A percentile compares a stretch with the other conserved stretches of the same genome.
Evolutionary conservation across 2,113 vertebrate species (phyloP).

Genomic region (Marcusenius ussheri): DNA sequence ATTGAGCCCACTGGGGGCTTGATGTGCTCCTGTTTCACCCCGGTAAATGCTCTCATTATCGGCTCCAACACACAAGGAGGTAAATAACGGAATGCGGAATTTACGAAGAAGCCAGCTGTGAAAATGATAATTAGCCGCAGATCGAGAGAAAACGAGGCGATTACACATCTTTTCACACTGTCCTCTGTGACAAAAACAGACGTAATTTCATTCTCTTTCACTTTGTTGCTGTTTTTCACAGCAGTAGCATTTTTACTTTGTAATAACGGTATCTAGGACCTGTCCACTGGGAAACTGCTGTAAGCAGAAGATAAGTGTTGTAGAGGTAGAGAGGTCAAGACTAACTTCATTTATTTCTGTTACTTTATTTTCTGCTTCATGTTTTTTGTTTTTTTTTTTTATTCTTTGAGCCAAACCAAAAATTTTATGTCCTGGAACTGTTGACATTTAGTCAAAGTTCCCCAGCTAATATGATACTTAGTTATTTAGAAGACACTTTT

Average conservation of each 20-base stretch:
- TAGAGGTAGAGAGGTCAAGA: background rate
- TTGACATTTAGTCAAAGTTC: background rate
- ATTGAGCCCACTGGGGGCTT: background rate
- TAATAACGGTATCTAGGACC: background rate
- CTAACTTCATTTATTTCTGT: background rate
- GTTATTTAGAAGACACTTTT: background rate
- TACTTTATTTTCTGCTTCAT: background rate
- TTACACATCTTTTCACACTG: slow-evolving; percentile 5
- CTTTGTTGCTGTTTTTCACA: background rate
- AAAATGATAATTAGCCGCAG: slow-evolving; percentile 4
- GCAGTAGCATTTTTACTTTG: background rate
- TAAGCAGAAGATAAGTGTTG: background rate
- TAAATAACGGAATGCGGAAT: slow-evolving; percentile 4
- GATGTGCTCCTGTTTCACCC: slow-evolving; percentile 11
- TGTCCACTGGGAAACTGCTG: background rate
- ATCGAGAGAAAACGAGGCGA: background rate
- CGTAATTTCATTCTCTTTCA: background rate
- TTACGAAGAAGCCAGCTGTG: background rate
- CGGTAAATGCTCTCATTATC: slow-evolving; percentile 10
- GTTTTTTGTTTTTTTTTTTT: background rate
- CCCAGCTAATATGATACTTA: background rate
- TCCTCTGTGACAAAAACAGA: background rate
- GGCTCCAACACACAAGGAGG: background rate
- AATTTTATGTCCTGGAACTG: background rate
- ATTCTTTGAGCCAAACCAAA: background rate